Conservation (phyloP, 2,888 invertebrate genomes). For the Protophormia terraenovae region DNA sequence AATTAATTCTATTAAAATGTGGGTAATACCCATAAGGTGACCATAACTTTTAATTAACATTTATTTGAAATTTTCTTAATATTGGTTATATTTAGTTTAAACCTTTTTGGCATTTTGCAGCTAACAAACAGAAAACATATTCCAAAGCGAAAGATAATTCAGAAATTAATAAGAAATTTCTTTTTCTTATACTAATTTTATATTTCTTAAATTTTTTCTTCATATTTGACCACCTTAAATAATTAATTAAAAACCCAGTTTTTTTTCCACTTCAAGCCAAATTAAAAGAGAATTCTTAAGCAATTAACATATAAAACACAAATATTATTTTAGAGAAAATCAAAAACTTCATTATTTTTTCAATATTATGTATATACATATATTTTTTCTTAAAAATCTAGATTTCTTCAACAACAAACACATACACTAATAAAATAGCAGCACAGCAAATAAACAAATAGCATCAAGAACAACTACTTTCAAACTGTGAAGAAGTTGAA, state of each 20-base stretch:
- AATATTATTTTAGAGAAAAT: not conserved
- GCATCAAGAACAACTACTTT: conserved; percentile 28
- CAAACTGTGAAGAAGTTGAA: not conserved
- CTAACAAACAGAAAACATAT: not conserved
- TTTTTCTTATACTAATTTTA: no score
- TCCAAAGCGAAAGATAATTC: no score
- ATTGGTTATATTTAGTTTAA: not conserved
- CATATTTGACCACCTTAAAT: not conserved
- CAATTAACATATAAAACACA: conserved; percentile 37
- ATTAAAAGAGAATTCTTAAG: conserved; percentile 32
- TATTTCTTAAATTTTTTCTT: not conserved
- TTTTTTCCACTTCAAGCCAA: not conserved
- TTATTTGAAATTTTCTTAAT: not conserved
- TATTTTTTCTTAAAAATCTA: conserved; percentile 19
- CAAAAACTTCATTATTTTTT: conserved; percentile 14
- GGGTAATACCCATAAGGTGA: conserved; percentile 10
- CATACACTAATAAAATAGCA: not conserved
- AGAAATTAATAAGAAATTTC: no score
- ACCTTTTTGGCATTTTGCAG: no score
- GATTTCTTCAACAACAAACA: conserved; percentile 18
- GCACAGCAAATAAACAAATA: conserved; percentile 5
- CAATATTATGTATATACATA: no score
- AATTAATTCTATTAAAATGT: not conserved
- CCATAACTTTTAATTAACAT: not conserved
- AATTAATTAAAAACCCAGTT: no score